These are phyloP conservation scores for Pollenia griseotomentosa DNA, from an alignment of 2,888 invertebrate genomes.

Conservation along the genomic window DNA sequence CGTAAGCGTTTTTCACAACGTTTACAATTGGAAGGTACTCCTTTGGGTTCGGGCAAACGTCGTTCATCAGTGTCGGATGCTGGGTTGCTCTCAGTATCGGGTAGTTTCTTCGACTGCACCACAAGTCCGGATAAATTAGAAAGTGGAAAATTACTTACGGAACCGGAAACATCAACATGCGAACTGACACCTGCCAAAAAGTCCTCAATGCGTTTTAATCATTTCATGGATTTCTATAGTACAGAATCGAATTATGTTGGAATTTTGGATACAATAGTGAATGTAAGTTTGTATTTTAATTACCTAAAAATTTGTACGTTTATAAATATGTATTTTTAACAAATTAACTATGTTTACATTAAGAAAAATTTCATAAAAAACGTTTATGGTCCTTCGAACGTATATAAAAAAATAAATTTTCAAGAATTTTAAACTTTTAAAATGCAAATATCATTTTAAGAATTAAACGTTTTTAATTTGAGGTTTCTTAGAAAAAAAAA, in stretches of 20 bases:
- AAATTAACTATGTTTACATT: no score
- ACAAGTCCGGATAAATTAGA: constrained; percentile 90
- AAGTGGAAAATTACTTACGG: constrained; percentile 79
- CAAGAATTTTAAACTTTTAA: no score
- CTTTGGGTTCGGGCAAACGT: constrained; percentile 87
- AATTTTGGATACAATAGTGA: constrained; percentile 96
- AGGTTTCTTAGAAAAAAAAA: not conserved
- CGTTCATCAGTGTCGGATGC: constrained; percentile 94
- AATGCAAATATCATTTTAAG: no score
- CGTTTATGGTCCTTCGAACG: no score
- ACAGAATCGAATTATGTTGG: constrained; percentile 99
- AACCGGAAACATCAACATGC: constrained; percentile 77
- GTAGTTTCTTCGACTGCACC: constrained; percentile 95
- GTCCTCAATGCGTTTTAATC: constrained; percentile 84
- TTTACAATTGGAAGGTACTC: constrained; percentile 83
- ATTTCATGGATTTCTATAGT: constrained; percentile 93
- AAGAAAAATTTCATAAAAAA: no score
- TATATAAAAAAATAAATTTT: no score
- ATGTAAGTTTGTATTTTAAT: constrained; percentile 86
- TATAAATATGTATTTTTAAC: no score
- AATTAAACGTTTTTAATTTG: no score
- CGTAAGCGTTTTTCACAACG: constrained; percentile 89
- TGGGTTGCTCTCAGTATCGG: constrained; percentile 92
- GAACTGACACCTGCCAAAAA: constrained; percentile 82
- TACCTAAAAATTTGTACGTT: no score